Evolutionary conservation across 2,797 vertebrate genomes (phyloP).

Genomic region (Brachyalestes nurse): DNA sequence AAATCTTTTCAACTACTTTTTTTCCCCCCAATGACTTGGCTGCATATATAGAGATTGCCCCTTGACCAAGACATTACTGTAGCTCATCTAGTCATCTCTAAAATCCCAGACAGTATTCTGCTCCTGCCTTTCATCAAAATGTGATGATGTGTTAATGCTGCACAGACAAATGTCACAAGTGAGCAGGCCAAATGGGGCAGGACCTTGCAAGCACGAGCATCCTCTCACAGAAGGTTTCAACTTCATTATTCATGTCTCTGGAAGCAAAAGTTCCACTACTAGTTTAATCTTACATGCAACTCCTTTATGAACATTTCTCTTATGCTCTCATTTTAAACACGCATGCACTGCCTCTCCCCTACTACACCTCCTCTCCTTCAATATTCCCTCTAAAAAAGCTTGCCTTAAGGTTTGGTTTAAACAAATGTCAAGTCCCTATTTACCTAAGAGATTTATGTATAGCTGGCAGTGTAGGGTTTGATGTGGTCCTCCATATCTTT

Average conservation of each 20-base stretch:
- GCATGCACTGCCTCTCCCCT: conserved; percentile 4
- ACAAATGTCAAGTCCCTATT: conserved; percentile 78
- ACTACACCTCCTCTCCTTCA: neutral
- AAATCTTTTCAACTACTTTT: too few species aligned
- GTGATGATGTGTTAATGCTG: conserved; percentile 6
- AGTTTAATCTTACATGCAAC: conserved; percentile 29
- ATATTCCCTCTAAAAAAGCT: neutral
- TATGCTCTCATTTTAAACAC: conserved; percentile 5
- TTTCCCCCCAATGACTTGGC: neutral
- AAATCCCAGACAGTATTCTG: conserved; percentile 6
- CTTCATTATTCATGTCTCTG: conserved; percentile 11
- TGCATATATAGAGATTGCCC: neutral
- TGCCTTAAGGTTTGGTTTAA: conserved; percentile 64
- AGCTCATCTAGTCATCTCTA: neutral
- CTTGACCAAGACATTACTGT: neutral
- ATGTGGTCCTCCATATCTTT: neutral
- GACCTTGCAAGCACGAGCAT: neutral
- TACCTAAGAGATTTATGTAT: conserved; percentile 73
- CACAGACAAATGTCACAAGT: conserved; percentile 13
- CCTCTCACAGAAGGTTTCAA: neutral
- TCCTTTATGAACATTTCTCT: conserved; percentile 1
- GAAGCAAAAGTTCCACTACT: conserved; percentile 4
- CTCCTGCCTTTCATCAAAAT: conserved; percentile 15
- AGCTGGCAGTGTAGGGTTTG: conserved; percentile 44
- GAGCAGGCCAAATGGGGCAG: neutral